These are phyloP conservation scores for Euspilapteryx auroguttella DNA, from an alignment of 2,888 invertebrate genomes.

Conservation along the genomic window DNA sequence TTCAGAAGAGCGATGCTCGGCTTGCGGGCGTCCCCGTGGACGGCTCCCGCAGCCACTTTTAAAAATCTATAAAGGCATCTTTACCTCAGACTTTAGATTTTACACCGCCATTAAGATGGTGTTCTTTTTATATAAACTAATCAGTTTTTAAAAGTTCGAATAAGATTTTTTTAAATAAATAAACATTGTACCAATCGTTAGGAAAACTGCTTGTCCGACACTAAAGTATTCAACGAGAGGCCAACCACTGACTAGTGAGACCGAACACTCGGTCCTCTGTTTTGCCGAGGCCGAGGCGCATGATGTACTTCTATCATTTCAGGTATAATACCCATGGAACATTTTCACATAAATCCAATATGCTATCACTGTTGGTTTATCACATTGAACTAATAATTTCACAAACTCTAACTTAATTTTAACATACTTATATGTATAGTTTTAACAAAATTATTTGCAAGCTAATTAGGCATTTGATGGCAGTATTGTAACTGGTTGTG, in stretches of 20 bases:
- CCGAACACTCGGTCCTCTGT: too few relatives aligned
- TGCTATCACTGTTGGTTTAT: constrained; percentile 45
- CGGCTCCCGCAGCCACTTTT: constrained; percentile 15
- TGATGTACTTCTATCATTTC: too few relatives aligned
- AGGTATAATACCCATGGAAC: too few relatives aligned
- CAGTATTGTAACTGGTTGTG: constrained; percentile 57
- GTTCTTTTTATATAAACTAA: constrained; percentile 37
- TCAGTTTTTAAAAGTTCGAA: constrained; percentile 44
- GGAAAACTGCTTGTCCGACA: too few relatives aligned
- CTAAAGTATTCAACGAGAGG: too few relatives aligned
- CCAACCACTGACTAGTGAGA: too few relatives aligned
- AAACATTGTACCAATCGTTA: constrained; percentile 44
- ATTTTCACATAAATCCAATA: constrained; percentile 11
- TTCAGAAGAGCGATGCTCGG: constrained; percentile 52
- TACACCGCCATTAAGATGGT: constrained; percentile 50
- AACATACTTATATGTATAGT: constrained; percentile 20
- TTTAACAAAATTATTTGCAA: constrained; percentile 37
- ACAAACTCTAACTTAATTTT: constrained; percentile 33
- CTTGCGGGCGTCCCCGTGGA: constrained; percentile 4
- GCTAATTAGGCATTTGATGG: constrained; percentile 60
- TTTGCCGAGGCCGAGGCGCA: too few relatives aligned
- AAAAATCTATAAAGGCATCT: constrained; percentile 61
- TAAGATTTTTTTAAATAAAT: constrained; percentile 40
- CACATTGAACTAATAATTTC: constrained; percentile 56
- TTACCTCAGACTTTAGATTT: constrained; percentile 61